Base-by-base conservation (phyloP, 1,140 invertebrate genomes). In the Pantala flavescens region DNA sequence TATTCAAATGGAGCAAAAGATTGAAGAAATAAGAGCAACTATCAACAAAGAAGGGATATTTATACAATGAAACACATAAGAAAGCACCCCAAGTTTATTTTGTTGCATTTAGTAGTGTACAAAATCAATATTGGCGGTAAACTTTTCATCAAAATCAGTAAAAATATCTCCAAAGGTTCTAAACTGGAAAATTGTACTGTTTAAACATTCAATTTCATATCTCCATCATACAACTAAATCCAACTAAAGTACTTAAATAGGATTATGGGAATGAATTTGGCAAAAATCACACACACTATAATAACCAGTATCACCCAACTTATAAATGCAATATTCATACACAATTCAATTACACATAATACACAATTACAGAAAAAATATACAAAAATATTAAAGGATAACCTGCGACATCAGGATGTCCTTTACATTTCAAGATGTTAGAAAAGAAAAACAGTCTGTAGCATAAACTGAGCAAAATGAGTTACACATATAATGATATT, bases 21-120 rank as follows among this genome's bases (percentile, higher is more conserved):
- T 5, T 36, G 28, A 9, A 36, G 28, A 2, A 5, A 36, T 2
- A 9, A 36, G 2, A 36, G 28, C 28, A 5, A 2, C 2, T 36
- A 9, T 5, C 9, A 2, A 36, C 28, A 5, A 5, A 36, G 28
- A 36, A 36, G 28, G 28, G 2, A 36, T 5, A 36, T 36, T 5
- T 36, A 36, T 36, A 12, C 49, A 63, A 19, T 21, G 12, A 63
- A 16, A 63, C 49, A 63, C 49, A 63, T 14, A 21, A 1, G 12
- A 63, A 63, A 63, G 49, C 49, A 63, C 49, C 49, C 49, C 49
- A 63, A 63, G 49, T 63, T 63, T 63, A 63, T 63, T 63, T 63
- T 63, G 49, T 63, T 63, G 49, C 49, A 63, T 63, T 63, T 63
- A 63, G n/a, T 63, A 63, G 49, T 63, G 49, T 63, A 63, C 49